Percentiles rank a stretch among this genome's conserved stretches.
Conservation (phyloP, 2,113 vertebrate genomes). For the Scomber colias region DNA sequence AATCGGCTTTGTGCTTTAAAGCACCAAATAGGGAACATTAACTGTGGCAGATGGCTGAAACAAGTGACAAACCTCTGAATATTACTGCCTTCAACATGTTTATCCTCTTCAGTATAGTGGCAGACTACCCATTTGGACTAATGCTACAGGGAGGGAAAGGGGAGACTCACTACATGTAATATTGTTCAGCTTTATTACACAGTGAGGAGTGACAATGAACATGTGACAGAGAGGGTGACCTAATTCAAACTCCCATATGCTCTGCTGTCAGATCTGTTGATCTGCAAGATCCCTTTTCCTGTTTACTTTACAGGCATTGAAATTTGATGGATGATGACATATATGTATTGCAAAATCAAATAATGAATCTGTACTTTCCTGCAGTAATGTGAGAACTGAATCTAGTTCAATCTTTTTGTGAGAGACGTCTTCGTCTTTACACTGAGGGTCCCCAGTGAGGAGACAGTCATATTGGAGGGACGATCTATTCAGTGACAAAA, state of each 20-base stretch:
- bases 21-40: not conserved
- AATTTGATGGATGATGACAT: slow-evolving; percentile 13
- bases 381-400: slow-evolving; percentile 6
- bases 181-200: slow-evolving; percentile 31
- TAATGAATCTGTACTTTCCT: slow-evolving; percentile 21
- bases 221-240: slow-evolving; percentile 42
- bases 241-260: slow-evolving; percentile 41
- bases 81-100: slow-evolving; percentile 43
- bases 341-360: slow-evolving; percentile 26
- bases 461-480: not conserved
- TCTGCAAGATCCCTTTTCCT: slow-evolving; percentile 3
- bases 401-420: not conserved
- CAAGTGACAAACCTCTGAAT: slow-evolving; percentile 31
- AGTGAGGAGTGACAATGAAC: slow-evolving; percentile 30
- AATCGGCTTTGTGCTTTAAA: slow-evolving; percentile 3
- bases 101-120: slow-evolving; percentile 37
- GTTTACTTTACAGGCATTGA: not conserved
- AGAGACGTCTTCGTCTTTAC: not conserved
- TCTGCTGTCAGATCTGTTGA: slow-evolving; percentile 6
- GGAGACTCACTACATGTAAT: slow-evolving; percentile 19
- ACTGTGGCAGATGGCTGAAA: slow-evolving; percentile 45
- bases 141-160: slow-evolving; percentile 12
- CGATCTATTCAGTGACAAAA: not conserved
- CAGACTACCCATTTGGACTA: slow-evolving; percentile 31
- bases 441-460: slow-evolving; percentile 2